Evolutionary conservation across 2,888 invertebrate species (phyloP), one percentile per base, ranked within the genome.

Genomic region (Eupithecia tripunctaria): DNA sequence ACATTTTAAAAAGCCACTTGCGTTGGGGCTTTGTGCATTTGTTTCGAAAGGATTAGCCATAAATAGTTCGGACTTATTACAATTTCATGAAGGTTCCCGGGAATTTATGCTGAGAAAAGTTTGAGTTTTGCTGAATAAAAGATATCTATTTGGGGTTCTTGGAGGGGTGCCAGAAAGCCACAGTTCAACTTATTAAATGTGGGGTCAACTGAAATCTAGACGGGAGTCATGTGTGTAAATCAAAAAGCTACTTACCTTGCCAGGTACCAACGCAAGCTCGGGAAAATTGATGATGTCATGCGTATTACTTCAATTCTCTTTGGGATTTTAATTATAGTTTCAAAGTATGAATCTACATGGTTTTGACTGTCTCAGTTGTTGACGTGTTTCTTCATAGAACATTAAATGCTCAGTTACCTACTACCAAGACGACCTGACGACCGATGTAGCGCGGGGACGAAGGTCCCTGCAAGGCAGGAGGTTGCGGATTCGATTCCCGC

Each of bases 121-220:
- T 94, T 92, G 91, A 92, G 88, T 87, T 89, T 92, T 88, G 88
- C 90, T 92, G 93, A 93, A 94, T 94, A 92, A 94, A 94, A 93
- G 88, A 93, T 91, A 91, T 92, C 87, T 91, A 91, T 92, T 92
- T 91, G 89, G 88, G 86, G 89, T 90, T 83, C 85, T 89, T 92
- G 92, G 91, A 89, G 70, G 68, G 59, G 80, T 76, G 89, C 93
- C 92, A 91, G 85, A 85, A 88, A 90, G 90, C 88, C 86, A 82
- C 85, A 85, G 78, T 82, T 80, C 66, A 82, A 83, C 81, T 82
- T 86, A 85, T 86, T 84, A 82, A 80, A 81, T 81, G 81, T 79
- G 78, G 81, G 86, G 84, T 87, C 82, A 85, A 82, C 78, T 81
- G 79, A 82, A 82, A 84, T 73, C 66, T 71, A 56, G 60, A 70